Base-by-base conservation (phyloP, 2,113 vertebrate species). In the Salvelinus alpinus region DNA sequence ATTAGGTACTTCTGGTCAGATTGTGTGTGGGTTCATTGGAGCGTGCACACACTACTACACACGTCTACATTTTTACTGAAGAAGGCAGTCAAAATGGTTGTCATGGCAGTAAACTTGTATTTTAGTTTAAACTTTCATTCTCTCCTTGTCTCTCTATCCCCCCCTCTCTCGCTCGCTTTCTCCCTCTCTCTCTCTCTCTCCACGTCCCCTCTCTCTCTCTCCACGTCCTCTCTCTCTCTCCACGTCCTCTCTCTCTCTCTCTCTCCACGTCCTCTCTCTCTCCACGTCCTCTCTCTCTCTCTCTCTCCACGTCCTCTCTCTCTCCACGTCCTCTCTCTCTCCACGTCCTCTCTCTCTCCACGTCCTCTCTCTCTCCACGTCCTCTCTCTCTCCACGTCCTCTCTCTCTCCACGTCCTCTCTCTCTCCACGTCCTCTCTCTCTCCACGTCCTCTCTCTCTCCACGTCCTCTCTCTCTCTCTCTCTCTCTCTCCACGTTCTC, bases 241-340 rank as follows among this genome's bases (percentile, higher is more conserved):
- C 92, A 99, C 97, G 98, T 91, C 90, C 98, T 27, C n/a, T n/a
- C n/a, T n/a, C n/a, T n/a, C 2, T 29, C 27, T 3, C 27, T 3
- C 27, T 2, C 2, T 27, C 25, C 2, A 2, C 25, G 1, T 2
- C 2, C 25, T 25, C 25, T 1, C 25, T 29, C 27, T 34, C 13
- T 71, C 22, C 2, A 3, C 24, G n/a, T 76, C n/a, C 85, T 34
- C 65, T 29, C 14, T 1, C 25, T 25, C 25, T 25, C 25, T 82
- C 7, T 92, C n/a, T n/a, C n/a, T n/a, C n/a, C n/a, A 99, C 97
- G 98, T 91, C 90, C 25, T 25, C 25, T 1, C 25, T 25, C 25
- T 25, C 25, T 27, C 27, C 2, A 0, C 27, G 25, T 25, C 25
- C 25, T 25, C 25, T 25, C n/a, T n/a, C n/a, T n/a, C n/a, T n/a